Evolutionary conservation across 2,888 invertebrate species (phyloP).

Genomic region (Coenonympha arcania): DNA sequence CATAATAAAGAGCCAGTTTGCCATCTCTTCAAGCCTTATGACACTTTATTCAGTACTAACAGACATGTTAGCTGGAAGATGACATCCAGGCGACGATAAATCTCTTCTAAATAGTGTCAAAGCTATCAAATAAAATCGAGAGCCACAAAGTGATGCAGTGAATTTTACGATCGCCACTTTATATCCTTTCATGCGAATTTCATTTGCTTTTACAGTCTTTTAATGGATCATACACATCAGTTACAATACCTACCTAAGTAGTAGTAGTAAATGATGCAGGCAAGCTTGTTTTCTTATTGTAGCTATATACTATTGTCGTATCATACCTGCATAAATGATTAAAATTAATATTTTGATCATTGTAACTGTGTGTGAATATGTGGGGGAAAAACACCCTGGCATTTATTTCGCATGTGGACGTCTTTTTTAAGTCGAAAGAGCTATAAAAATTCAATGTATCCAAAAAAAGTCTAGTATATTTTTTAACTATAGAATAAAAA

Average conservation of each 20-base stretch:
- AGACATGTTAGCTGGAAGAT: background rate
- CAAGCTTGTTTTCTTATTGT: constrained; percentile 23
- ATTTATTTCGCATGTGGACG: too few relatives aligned
- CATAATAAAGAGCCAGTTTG: too few relatives aligned
- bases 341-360: too few relatives aligned
- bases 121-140: constrained; percentile 50
- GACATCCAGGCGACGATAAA: constrained; percentile 9
- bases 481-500: too few relatives aligned
- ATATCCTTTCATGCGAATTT: constrained; percentile 56
- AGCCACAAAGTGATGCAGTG: constrained; percentile 59
- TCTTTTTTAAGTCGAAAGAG: too few relatives aligned
- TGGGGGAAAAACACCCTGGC: too few relatives aligned
- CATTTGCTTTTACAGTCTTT: constrained; percentile 63
- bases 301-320: background rate
- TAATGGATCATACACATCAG: constrained; percentile 58
- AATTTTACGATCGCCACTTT: constrained; percentile 59
- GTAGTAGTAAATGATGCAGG: constrained; percentile 38
- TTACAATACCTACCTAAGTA: too few relatives aligned
- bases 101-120: constrained; percentile 30
- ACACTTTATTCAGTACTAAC: background rate
- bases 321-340: too few relatives aligned
- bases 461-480: too few relatives aligned
- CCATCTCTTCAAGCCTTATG: too few relatives aligned
- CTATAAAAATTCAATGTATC: too few relatives aligned
- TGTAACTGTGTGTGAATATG: too few relatives aligned